Conservation (phyloP, 2,888 invertebrate genomes). For the Papilio elwesi region DNA sequence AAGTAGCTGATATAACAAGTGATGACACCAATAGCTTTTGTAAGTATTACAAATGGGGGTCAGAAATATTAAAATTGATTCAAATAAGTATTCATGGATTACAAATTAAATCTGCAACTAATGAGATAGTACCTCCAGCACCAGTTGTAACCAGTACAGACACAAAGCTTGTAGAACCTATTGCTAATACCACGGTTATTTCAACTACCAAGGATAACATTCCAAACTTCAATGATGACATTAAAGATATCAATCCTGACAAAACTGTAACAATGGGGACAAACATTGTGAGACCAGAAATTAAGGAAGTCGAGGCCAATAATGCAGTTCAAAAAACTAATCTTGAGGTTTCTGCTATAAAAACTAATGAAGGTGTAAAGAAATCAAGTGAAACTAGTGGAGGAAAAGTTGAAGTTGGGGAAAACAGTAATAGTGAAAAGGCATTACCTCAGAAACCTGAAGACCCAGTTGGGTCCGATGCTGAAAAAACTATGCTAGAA, state of each 20-base stretch:
- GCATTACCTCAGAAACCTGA: conserved; percentile 27
- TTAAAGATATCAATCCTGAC: conserved; percentile 20
- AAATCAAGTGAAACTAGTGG: conserved; percentile 11
- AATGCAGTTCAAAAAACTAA: neutral
- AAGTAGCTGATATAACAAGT: conserved; percentile 53
- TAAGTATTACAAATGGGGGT: conserved; percentile 73
- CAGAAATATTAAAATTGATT: conserved; percentile 50
- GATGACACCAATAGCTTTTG: conserved; percentile 67
- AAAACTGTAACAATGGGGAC: conserved; percentile 15
- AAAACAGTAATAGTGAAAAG: conserved; percentile 6
- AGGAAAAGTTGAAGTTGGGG: neutral
- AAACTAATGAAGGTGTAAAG: conserved; percentile 2
- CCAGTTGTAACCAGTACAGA: conserved; percentile 13
- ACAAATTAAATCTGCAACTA: conserved; percentile 38
- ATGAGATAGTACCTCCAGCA: conserved; percentile 16
- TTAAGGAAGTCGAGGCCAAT: neutral
- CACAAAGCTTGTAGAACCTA: conserved; percentile 16
- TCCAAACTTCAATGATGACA: conserved; percentile 6
- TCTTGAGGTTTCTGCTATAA: conserved; percentile 6
- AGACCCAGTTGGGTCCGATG: conserved; percentile 34
- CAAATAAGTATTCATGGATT: conserved; percentile 1
- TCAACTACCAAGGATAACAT: conserved; percentile 22
- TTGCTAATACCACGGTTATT: conserved; percentile 27
- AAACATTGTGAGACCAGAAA: conserved; percentile 11
- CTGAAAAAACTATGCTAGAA: conserved; percentile 39